These are phyloP conservation scores for Telmatherina bonti DNA, from an alignment of 2,797 vertebrate species.

Conservation along the genomic window DNA sequence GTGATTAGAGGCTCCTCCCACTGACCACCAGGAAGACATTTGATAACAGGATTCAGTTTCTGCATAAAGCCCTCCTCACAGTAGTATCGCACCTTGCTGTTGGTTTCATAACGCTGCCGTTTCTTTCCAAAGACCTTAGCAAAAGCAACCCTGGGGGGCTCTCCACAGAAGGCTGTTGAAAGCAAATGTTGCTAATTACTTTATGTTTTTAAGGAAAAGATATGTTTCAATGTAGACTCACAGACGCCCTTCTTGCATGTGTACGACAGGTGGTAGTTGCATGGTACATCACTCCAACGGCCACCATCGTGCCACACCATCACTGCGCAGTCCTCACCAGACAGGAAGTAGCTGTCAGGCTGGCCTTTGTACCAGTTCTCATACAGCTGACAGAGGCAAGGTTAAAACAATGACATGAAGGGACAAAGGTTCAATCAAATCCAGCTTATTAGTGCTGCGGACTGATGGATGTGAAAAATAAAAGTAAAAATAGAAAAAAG, in stretches of 20 bases:
- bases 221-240: slow-evolving; percentile 70
- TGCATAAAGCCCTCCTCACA: slow-evolving; percentile 87
- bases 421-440: not conserved
- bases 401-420: not conserved
- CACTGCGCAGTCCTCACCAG: slow-evolving; percentile 94
- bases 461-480: not conserved
- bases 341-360: slow-evolving; percentile 97
- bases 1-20: slow-evolving; percentile 90
- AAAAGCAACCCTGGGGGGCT: slow-evolving; percentile 83
- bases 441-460: not conserved
- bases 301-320: slow-evolving; percentile 94
- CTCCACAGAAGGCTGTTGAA: slow-evolving; percentile 86
- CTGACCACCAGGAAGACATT: slow-evolving; percentile 85
- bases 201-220: accelerated
- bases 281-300: slow-evolving; percentile 94
- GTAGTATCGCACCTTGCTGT: slow-evolving; percentile 86
- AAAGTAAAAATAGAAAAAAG: no score
- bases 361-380: slow-evolving; percentile 95
- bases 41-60: slow-evolving; percentile 87
- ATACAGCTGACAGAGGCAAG: slow-evolving; percentile 83
- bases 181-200: not conserved
- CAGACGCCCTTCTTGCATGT: slow-evolving; percentile 96
- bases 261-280: slow-evolving; percentile 96
- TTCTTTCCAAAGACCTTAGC: slow-evolving; percentile 86
- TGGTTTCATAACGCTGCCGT: slow-evolving; percentile 84